A percentile compares a stretch with the other conserved stretches of the same genome.
These are phyloP conservation scores for Macrostomum lignano DNA, from an alignment of 1,140 invertebrate species.

Conservation along the genomic window DNA sequence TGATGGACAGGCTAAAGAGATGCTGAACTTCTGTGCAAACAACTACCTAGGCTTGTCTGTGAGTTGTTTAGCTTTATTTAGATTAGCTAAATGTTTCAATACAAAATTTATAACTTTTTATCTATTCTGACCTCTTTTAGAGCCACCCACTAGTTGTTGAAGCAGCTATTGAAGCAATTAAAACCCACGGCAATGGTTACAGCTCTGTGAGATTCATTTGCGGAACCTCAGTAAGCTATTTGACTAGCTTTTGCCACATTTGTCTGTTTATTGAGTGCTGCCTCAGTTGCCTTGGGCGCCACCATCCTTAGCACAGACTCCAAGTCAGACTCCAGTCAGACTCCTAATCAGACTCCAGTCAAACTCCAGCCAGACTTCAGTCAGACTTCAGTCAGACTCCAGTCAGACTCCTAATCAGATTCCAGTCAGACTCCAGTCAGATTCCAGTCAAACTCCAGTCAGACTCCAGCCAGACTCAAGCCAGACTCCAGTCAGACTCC, in stretches of 20 bases:
- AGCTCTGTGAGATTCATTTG: conserved; percentile 77
- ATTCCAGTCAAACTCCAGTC: too few relatives aligned
- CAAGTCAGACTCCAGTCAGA: too few relatives aligned
- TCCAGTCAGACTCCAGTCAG: too few relatives aligned
- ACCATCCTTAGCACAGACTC: too few relatives aligned
- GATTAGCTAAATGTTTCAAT: conserved; percentile 3
- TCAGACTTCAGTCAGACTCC: not conserved
- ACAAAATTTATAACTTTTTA: too few relatives aligned
- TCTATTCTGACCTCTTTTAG: too few relatives aligned
- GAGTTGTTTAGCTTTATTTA: conserved; percentile 15
- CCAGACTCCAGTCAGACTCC: too few relatives aligned
- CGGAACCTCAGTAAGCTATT: conserved; percentile 52
- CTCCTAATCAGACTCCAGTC: not conserved
- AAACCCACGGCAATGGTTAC: conserved; percentile 54
- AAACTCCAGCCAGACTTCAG: not conserved
- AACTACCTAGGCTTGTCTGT: conserved; percentile 68
- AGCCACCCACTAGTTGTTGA: conserved; percentile 50
- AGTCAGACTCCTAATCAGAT: too few relatives aligned
- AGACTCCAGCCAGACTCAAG: too few relatives aligned
- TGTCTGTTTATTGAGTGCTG: too few relatives aligned
- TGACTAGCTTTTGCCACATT: too few relatives aligned
- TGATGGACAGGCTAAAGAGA: conserved; percentile 33
- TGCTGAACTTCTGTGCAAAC: conserved; percentile 75
- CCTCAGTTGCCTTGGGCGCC: too few relatives aligned
- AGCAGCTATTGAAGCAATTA: conserved; percentile 44